phyloP scores from a whole-genome alignment of 2,797 vertebrate genomes.

The Ibycter americanus region DNA sequence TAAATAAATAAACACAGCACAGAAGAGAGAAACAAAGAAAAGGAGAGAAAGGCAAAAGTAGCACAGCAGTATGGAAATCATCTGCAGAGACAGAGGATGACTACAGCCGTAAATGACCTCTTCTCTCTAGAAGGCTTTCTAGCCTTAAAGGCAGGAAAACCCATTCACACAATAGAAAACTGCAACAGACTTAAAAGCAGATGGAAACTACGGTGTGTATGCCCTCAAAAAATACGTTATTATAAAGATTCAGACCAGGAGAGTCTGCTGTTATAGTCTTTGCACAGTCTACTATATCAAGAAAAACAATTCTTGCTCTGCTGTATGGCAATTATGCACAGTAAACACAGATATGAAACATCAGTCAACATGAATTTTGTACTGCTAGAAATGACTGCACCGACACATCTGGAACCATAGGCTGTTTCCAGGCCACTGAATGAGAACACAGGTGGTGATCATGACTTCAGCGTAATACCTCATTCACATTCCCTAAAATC shows the following conservation, averaged over 20 bases:
- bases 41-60: background rate
- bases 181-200: background rate
- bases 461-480: background rate
- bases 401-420: background rate
- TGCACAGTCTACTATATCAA: background rate
- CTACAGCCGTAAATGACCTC: background rate
- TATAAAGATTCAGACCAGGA: conserved; percentile 1
- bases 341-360: background rate
- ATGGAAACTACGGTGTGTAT: background rate
- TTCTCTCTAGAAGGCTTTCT: background rate
- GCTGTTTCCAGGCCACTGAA: background rate
- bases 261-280: background rate
- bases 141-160: background rate
- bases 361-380: background rate
- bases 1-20: background rate
- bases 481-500: background rate
- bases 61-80: background rate
- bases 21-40: background rate
- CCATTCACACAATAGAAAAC: background rate
- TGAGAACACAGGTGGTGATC: background rate
- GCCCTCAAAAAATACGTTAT: background rate
- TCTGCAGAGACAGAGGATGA: background rate
- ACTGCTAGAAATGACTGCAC: background rate
- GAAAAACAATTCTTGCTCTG: background rate
- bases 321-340: background rate